Evolutionary conservation across 2,797 vertebrate species (phyloP).

Genomic region (Coregonus sp.): DNA sequence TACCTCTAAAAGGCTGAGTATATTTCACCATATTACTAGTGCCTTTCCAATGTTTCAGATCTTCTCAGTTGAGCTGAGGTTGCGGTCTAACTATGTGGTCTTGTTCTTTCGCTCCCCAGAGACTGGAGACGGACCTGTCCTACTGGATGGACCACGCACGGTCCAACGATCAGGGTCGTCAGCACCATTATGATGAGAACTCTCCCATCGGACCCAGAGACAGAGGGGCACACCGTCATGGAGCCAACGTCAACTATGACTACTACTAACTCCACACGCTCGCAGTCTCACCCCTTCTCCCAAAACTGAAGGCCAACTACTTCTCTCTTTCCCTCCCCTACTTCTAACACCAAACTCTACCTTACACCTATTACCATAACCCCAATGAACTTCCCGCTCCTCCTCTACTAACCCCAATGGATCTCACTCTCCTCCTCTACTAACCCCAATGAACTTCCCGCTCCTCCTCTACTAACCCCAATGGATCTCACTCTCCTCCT

Average conservation of each 20-base stretch:
- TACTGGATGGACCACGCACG: constrained; percentile 87
- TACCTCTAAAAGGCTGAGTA: too few relatives aligned
- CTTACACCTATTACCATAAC: too few relatives aligned
- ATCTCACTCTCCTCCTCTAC: too few relatives aligned
- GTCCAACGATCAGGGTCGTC: constrained; percentile 82
- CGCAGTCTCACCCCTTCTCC: neutral
- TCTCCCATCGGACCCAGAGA: constrained; percentile 80
- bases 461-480: too few relatives aligned
- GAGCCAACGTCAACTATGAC: constrained; percentile 91
- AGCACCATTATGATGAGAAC: constrained; percentile 93
- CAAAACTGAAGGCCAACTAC: neutral
- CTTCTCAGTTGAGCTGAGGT: too few relatives aligned
- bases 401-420: too few relatives aligned
- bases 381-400: too few relatives aligned
- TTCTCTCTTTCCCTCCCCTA: too few relatives aligned
- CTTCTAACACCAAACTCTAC: too few relatives aligned
- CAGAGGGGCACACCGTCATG: constrained; percentile 77
- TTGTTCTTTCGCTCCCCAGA: constrained; percentile 67
- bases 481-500: too few relatives aligned
- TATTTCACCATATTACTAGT: constrained; percentile 3
- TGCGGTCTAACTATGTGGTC: neutral
- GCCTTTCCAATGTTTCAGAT: too few relatives aligned
- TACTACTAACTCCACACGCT: constrained; percentile 78
- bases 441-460: too few relatives aligned
- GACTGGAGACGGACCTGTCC: constrained; percentile 88